These are phyloP conservation scores for Muscicapa striata DNA, from an alignment of 2,797 vertebrate genomes.

Conservation along the genomic window DNA sequence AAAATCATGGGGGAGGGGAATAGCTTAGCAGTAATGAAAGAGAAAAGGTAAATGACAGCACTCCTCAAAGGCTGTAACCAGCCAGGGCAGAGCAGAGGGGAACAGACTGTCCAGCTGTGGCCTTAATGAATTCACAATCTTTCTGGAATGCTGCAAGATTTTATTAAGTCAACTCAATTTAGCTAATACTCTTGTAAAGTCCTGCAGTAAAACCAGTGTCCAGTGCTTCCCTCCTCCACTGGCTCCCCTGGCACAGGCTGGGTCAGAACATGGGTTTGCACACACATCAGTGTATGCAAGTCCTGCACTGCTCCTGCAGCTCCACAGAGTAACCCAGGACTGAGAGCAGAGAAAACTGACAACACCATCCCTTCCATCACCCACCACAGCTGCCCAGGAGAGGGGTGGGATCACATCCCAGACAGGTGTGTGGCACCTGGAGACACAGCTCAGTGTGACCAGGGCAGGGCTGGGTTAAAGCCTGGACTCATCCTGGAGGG, in stretches of 20 bases:
- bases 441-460: rapidly evolving
- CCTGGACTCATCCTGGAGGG: rapidly evolving
- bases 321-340: not conserved
- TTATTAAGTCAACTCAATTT: conserved; percentile 49
- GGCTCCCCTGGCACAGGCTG: not conserved
- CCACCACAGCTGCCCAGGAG: not conserved
- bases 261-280: not conserved
- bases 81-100: not conserved
- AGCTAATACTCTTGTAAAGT: not conserved
- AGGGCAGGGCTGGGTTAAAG: not conserved
- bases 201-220: not conserved
- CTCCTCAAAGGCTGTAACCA: not conserved
- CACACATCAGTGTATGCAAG: rapidly evolving
- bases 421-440: not conserved
- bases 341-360: rapidly evolving
- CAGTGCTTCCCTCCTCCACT: not conserved
- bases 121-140: conserved; percentile 61
- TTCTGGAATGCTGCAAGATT: conserved; percentile 37
- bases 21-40: conserved; percentile 30
- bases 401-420: not conserved
- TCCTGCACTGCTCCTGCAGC: not conserved
- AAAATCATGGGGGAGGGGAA: not conserved
- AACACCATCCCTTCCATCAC: rapidly evolving
- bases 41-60: conserved; percentile 38
- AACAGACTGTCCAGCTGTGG: conserved; percentile 34